phyloP scores from a whole-genome alignment of 1,140 invertebrate species.

The Zophobas morio region DNA sequence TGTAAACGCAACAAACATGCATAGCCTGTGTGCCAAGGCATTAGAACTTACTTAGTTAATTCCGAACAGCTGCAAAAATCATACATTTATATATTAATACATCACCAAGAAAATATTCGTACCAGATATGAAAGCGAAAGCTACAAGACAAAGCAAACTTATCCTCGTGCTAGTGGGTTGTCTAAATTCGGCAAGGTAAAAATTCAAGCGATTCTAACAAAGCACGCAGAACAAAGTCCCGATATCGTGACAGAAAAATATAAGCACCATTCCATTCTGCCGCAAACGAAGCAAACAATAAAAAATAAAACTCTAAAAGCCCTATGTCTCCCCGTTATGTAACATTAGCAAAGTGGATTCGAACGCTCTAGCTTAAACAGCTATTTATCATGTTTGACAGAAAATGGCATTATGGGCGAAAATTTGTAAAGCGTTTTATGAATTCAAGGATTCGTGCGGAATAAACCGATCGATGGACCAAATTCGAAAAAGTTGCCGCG shows the following conservation, averaged over 20 bases:
- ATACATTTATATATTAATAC: no score
- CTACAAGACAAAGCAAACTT: no score
- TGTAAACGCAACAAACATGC: no score
- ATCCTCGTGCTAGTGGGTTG: no score
- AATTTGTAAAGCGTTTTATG: slow-evolving; percentile 27
- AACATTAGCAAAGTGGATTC: slow-evolving; percentile 20
- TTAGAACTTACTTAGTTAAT: no score
- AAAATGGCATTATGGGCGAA: slow-evolving; percentile 26
- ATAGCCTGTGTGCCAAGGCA: no score
- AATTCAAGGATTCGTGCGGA: slow-evolving; percentile 15
- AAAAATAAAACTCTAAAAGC: slow-evolving; percentile 2
- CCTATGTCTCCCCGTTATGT: slow-evolving; percentile 2
- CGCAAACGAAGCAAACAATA: neutral
- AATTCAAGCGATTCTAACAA: no score
- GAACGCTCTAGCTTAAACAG: neutral
- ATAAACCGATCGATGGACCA: neutral
- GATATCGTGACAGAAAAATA: neutral
- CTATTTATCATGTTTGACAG: slow-evolving; percentile 39
- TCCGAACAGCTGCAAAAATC: no score
- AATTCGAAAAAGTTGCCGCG: neutral
- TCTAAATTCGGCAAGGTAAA: no score
- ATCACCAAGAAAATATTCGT: no score
- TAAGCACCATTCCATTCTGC: neutral
- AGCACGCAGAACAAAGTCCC: no score
- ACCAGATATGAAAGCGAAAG: no score